Evolutionary conservation across 2,888 invertebrate genomes (phyloP), one percentile per base, ranked within the genome.

Genomic region (Oscheius sp.): DNA sequence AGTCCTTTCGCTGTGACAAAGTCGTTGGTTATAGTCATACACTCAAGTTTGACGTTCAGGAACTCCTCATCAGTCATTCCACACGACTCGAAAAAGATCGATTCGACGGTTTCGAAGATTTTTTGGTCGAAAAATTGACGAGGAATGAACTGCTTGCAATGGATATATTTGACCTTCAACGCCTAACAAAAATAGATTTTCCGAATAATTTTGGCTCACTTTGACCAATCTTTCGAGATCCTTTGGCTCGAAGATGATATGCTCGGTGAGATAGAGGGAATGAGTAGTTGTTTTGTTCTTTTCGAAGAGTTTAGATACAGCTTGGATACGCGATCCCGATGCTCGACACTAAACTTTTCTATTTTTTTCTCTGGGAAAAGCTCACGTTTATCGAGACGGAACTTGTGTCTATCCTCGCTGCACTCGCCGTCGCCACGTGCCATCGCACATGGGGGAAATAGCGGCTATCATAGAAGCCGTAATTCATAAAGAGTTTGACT

Each of bases 161-260:
- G 45, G 27, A 61, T 10, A 29, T 42, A 29, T 3, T 15, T 61
- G 15, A 27, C n/a, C 15, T 42, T 45, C 15, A 61, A 17, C 6
- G n/a, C n/a, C n/a, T n/a, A n/a, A n/a, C n/a, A n/a, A n/a, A n/a
- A n/a, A n/a, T n/a, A n/a, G n/a, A n/a, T n/a, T n/a, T n/a, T n/a
- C n/a, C n/a, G n/a, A n/a, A n/a, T n/a, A n/a, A n/a, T n/a, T n/a
- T n/a, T n/a, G n/a, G n/a, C n/a, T n/a, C n/a, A 42, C 42, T 15
- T 61, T 61, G 8, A 61, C 29, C 8, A 61, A 29, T n/a, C 45
- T 25, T 17, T 45, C 45, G 2, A 61, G 42, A 42, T 61, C 61
- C 17, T 39, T 31, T 27, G 61, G 45, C n/a, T 15, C 31, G 29
- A 61, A 61, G 3, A 27, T 8, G 25, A 61, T 42, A 20, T 42